These are phyloP conservation scores for Boulengeromyrus knoepffleri DNA, from an alignment of 2,113 vertebrate species.

Conservation along the genomic window DNA sequence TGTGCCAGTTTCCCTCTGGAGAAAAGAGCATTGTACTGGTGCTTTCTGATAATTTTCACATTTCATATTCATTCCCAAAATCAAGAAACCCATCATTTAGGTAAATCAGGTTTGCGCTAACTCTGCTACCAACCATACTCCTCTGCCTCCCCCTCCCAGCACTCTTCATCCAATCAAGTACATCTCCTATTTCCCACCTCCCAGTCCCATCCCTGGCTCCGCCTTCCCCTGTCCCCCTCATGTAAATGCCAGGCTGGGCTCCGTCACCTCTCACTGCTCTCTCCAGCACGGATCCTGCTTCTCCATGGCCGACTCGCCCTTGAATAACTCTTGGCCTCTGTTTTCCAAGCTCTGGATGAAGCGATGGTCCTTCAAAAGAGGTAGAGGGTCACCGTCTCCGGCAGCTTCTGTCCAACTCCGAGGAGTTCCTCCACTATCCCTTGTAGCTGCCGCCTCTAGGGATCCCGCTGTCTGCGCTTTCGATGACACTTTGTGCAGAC, in stretches of 20 bases:
- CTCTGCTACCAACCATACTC: not conserved
- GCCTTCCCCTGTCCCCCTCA: not conserved
- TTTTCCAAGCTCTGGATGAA: conserved; percentile 94
- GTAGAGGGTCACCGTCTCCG: conserved; percentile 47
- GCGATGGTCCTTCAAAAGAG: conserved; percentile 91
- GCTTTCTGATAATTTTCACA: not conserved
- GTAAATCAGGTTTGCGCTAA: not conserved
- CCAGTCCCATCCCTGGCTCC: not conserved
- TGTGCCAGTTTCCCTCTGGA: not conserved
- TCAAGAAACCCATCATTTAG: not conserved
- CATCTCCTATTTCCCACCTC: not conserved
- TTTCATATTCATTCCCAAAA: not conserved
- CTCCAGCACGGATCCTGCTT: not conserved
- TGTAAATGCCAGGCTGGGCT: not conserved
- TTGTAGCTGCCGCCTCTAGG: not conserved
- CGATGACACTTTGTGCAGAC: not conserved
- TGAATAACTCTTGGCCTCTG: conserved; percentile 94
- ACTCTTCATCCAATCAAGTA: not conserved
- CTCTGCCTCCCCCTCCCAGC: not conserved
- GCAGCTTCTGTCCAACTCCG: not conserved
- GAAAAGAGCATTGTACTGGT: not conserved
- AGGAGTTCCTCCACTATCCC: not conserved
- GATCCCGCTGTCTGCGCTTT: not conserved
- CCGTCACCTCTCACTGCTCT: not conserved
- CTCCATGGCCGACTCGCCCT: conserved; percentile 58